phyloP scores from a whole-genome alignment of 2,113 vertebrate species.

The Thinocorus orbignyianus region DNA sequence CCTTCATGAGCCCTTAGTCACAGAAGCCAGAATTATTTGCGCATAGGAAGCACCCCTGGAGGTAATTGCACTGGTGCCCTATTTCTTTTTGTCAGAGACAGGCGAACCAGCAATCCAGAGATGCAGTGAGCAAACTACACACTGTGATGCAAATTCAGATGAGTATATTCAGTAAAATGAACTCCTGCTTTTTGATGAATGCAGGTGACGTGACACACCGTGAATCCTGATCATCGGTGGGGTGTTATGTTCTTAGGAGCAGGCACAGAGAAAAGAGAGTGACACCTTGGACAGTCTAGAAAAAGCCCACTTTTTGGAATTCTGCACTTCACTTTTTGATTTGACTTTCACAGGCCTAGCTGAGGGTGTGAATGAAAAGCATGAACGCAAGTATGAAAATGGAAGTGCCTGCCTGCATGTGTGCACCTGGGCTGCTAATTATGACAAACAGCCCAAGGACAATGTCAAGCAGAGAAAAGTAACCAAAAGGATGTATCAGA shows the following conservation, averaged over 20 bases:
- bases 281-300: background rate
- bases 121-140: background rate
- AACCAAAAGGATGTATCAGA: constrained; percentile 27
- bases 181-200: background rate
- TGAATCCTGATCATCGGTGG: background rate
- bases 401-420: background rate
- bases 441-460: background rate
- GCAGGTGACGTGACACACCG: background rate
- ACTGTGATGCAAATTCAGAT: background rate
- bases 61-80: background rate
- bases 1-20: background rate
- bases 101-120: background rate
- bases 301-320: background rate
- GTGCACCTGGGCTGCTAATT: background rate
- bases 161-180: background rate
- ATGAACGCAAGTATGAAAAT: background rate
- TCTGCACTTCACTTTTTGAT: background rate
- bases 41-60: background rate
- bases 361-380: background rate
- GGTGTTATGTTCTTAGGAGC: background rate
- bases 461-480: background rate
- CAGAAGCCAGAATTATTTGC: background rate
- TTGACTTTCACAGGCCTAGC: background rate
- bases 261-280: background rate
- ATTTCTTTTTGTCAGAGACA: constrained; percentile 20